These are phyloP conservation scores for Harpagus bidentatus DNA, from an alignment of 2,113 vertebrate species.

Conservation along the genomic window DNA sequence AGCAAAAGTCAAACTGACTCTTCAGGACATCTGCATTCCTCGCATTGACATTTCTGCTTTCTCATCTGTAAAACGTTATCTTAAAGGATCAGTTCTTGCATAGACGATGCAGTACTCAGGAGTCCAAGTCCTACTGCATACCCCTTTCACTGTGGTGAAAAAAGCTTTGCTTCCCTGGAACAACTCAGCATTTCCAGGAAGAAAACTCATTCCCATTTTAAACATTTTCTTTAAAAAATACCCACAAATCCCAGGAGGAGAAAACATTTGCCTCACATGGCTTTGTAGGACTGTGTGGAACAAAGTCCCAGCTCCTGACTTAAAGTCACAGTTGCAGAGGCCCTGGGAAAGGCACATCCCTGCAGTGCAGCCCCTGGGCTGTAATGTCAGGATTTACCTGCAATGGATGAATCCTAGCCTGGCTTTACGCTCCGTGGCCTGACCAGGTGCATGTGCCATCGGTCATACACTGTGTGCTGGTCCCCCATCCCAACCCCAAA, in stretches of 20 bases:
- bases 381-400: background rate
- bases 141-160: background rate
- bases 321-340: background rate
- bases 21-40: background rate
- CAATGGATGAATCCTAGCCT: background rate
- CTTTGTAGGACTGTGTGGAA: background rate
- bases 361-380: background rate
- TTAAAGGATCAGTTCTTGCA: background rate
- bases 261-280: background rate
- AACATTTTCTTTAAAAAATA: background rate
- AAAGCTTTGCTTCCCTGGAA: background rate
- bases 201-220: background rate
- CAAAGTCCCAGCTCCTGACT: background rate
- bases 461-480: background rate
- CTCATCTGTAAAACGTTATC: background rate
- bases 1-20: background rate
- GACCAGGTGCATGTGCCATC: accelerated
- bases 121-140: background rate
- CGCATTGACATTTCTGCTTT: accelerated
- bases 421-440: background rate
- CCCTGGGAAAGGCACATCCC: background rate
- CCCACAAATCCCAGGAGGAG: background rate
- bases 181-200: background rate
- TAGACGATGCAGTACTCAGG: accelerated
- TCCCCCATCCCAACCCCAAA: background rate